These are phyloP conservation scores for Oscheius myriophilus DNA, from an alignment of 2,888 invertebrate species.

Conservation along the genomic window DNA sequence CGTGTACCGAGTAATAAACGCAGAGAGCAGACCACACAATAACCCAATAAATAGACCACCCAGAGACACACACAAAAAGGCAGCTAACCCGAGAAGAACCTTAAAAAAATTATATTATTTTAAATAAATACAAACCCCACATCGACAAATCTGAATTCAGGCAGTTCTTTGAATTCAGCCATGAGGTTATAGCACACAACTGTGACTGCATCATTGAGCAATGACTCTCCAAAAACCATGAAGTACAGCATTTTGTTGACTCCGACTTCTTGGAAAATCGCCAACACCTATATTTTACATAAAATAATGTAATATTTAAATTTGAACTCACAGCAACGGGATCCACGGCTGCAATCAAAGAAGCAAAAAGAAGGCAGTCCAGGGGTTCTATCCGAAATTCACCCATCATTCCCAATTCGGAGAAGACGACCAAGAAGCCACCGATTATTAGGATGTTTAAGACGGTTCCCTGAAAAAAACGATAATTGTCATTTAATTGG, in stretches of 20 bases:
- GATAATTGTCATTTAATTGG: too few species aligned
- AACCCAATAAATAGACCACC: constrained; percentile 75
- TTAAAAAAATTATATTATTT: constrained; percentile 46
- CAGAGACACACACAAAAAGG: constrained; percentile 74
- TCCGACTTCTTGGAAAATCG: constrained; percentile 72
- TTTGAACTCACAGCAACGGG: constrained; percentile 75
- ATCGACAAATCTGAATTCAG: constrained; percentile 60
- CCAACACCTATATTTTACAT: constrained; percentile 48
- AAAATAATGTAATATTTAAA: constrained; percentile 3
- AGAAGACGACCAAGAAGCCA: constrained; percentile 49
- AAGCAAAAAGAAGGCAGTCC: constrained; percentile 73
- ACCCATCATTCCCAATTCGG: constrained; percentile 64
- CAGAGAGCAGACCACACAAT: constrained; percentile 73
- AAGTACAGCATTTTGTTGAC: constrained; percentile 76
- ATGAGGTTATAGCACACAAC: constrained; percentile 76
- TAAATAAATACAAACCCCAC: constrained; percentile 42
- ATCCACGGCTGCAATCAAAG: constrained; percentile 76
- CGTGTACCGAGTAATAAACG: constrained; percentile 72
- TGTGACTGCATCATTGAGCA: constrained; percentile 76
- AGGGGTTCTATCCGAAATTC: constrained; percentile 50
- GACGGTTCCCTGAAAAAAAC: constrained; percentile 68
- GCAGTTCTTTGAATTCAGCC: constrained; percentile 71
- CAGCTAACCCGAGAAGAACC: constrained; percentile 73
- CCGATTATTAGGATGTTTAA: constrained; percentile 69
- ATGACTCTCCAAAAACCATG: constrained; percentile 76